These are phyloP conservation scores for Pantherophis alleghaniensis DNA, from an alignment of 2,797 vertebrate genomes.

Conservation along the genomic window DNA sequence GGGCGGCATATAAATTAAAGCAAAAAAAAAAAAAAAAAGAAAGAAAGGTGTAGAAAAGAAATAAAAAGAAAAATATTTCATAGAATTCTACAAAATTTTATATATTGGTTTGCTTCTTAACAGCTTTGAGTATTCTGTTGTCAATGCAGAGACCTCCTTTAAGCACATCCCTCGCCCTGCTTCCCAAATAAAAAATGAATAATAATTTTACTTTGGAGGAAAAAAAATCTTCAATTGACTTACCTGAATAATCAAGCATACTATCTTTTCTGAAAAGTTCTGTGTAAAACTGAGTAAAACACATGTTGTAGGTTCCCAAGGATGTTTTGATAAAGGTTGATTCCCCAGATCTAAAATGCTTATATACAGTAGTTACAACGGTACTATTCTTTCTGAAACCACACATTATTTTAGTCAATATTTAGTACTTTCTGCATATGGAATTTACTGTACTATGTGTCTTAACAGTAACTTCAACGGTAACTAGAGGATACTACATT, in stretches of 20 bases:
- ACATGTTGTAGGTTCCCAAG: not conserved
- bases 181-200: not conserved
- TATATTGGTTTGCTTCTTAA: not conserved
- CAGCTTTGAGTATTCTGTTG: not conserved
- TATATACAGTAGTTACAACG: not conserved
- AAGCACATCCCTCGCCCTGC: no score
- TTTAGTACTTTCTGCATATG: not conserved
- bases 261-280: not conserved
- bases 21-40: no score
- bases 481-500: not conserved
- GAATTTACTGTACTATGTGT: not conserved
- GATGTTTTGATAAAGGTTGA: not conserved
- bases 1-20: no score
- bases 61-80: no score
- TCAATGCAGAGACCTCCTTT: not conserved
- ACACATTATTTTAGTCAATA: not conserved
- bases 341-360: not conserved
- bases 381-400: not conserved
- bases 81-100: not conserved
- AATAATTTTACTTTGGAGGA: not conserved
- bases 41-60: not conserved
- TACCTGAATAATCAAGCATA: not conserved
- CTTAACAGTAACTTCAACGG: not conserved
- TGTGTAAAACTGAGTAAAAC: not conserved
- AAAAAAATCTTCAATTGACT: not conserved